Evolutionary conservation across 2,797 vertebrate genomes (phyloP).

Genomic region (Peromyscus nudipes): DNA sequence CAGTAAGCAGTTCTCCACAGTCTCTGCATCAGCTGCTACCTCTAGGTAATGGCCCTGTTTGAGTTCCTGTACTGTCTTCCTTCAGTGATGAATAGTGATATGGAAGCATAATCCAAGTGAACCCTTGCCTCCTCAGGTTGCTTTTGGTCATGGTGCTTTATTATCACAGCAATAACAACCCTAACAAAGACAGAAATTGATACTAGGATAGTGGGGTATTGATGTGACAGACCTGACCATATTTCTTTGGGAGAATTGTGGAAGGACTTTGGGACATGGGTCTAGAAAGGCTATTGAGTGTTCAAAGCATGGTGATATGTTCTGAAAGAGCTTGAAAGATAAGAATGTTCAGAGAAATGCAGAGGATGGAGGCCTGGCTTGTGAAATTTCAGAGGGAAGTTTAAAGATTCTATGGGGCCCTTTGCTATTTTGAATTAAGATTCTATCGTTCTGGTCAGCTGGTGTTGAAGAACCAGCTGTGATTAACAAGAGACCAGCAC

Average conservation of each 20-base stretch:
- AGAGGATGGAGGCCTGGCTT: not conserved
- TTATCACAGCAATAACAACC: not conserved
- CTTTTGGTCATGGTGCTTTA: not conserved
- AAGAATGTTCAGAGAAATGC: not conserved
- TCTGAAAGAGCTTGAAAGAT: not conserved
- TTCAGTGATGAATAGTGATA: not conserved
- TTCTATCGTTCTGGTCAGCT: not conserved
- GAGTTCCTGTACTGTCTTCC: not conserved
- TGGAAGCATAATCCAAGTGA: not conserved
- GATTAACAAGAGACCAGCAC: not conserved
- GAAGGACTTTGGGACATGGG: not conserved
- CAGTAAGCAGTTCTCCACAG: not conserved
- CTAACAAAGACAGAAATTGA: not conserved
- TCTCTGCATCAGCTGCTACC: not conserved
- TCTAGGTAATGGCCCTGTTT: not conserved
- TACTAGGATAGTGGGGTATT: not conserved
- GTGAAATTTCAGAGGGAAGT: not conserved
- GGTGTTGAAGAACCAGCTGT: not conserved
- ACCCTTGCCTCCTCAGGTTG: not conserved
- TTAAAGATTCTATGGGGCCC: not conserved
- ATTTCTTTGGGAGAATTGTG: not conserved
- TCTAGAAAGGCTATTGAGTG: not conserved
- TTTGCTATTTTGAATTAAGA: not conserved
- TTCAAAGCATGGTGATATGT: not conserved
- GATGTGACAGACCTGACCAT: not conserved